Evolutionary conservation across 2,113 vertebrate genomes (phyloP).

Genomic region (Rhombomys opimus): DNA sequence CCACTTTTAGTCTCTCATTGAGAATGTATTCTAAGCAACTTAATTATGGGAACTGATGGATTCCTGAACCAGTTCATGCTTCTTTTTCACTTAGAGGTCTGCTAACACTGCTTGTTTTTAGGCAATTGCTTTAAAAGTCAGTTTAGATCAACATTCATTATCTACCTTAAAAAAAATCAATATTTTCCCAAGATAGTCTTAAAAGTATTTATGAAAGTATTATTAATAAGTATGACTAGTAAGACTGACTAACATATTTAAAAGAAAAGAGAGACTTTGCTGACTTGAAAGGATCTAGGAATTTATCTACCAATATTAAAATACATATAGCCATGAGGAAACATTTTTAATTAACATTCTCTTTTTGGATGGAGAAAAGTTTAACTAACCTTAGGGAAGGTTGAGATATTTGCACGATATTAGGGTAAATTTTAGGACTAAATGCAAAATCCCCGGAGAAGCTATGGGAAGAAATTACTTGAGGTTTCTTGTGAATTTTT

Average conservation of each 20-base stretch:
- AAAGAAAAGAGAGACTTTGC: conserved; percentile 9
- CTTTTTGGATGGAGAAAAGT: conserved; percentile 57
- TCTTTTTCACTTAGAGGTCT: conserved; percentile 50
- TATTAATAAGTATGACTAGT: conserved; percentile 55
- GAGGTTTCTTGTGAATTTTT: conserved; percentile 69
- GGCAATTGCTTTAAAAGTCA: conserved; percentile 54
- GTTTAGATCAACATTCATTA: conserved; percentile 20
- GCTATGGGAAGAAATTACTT: conserved; percentile 69
- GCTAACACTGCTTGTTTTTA: conserved; percentile 46
- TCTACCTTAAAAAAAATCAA: conserved; percentile 32
- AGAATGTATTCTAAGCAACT: conserved; percentile 35
- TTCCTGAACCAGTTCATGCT: not conserved
- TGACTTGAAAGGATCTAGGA: conserved; percentile 54
- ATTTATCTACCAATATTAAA: conserved; percentile 65
- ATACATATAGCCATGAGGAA: conserved; percentile 48
- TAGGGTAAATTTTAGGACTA: conserved; percentile 75
- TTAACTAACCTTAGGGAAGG: conserved; percentile 69
- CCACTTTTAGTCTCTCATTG: conserved; percentile 32
- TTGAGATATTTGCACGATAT: conserved; percentile 71
- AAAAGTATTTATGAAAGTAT: conserved; percentile 43
- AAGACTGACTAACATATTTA: conserved; percentile 39
- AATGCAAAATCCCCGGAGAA: conserved; percentile 75
- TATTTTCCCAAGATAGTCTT: conserved; percentile 1
- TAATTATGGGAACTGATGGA: not conserved
- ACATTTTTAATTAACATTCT: conserved; percentile 73